Evolutionary conservation across 2,113 vertebrate genomes (phyloP).

Genomic region (Salminus brasiliensis): DNA sequence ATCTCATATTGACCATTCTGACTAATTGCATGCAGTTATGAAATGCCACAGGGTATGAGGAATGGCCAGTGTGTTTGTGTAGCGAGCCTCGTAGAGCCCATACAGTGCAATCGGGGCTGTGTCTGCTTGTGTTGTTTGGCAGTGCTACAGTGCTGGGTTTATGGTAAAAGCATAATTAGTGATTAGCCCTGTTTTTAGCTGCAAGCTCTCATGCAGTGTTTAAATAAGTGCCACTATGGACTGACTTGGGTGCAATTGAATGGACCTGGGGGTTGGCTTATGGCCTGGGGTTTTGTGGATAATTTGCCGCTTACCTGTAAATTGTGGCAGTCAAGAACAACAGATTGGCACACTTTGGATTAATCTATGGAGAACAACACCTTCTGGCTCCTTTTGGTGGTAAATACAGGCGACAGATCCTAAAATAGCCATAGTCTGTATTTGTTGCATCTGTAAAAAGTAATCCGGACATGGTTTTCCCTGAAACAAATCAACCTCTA

Average conservation of each 20-base stretch:
- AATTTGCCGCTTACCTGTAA: conserved; percentile 44
- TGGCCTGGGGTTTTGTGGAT: neutral
- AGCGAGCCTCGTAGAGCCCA: neutral
- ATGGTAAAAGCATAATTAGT: neutral
- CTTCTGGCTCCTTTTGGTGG: too few relatives aligned
- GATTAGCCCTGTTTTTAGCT: conserved; percentile 9
- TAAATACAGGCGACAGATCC: too few relatives aligned
- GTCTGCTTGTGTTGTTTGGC: neutral
- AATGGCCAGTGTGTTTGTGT: conserved; percentile 5
- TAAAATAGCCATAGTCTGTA: too few relatives aligned
- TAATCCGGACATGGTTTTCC: too few relatives aligned
- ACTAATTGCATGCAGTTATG: neutral
- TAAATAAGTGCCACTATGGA: conserved; percentile 23
- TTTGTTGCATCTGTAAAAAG: too few relatives aligned
- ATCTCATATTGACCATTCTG: neutral
- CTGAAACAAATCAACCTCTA: too few relatives aligned
- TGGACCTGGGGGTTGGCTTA: neutral
- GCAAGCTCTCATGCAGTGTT: conserved; percentile 19
- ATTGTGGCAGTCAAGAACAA: conserved; percentile 24
- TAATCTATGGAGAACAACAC: neutral
- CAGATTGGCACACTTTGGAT: neutral
- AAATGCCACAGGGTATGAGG: neutral
- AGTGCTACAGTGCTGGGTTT: neutral
- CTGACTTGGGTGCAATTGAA: neutral
- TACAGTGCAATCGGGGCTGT: neutral